phyloP scores from a whole-genome alignment of 2,888 invertebrate genomes.

The Dolichomitus sp. region DNA sequence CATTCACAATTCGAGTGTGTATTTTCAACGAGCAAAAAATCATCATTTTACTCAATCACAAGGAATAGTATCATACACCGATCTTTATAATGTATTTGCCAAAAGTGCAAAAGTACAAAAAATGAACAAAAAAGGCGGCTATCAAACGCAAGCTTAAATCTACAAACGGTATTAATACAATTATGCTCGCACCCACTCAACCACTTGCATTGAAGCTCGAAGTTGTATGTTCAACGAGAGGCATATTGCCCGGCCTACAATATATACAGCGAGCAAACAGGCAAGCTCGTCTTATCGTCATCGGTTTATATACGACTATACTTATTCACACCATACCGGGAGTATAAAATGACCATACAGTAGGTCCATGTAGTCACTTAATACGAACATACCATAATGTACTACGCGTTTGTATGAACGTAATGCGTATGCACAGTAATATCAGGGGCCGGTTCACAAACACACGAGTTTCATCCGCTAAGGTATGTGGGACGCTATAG shows the following conservation, averaged over 20 bases:
- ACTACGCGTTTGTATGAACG: slow-evolving; percentile 31
- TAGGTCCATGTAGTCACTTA: slow-evolving; percentile 44
- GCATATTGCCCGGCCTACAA: slow-evolving; percentile 47
- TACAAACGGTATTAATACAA: slow-evolving; percentile 54
- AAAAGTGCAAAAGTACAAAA: slow-evolving; percentile 44
- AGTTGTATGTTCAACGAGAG: slow-evolving; percentile 61
- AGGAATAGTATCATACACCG: slow-evolving; percentile 4
- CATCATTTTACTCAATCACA: not conserved
- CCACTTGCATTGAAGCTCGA: slow-evolving; percentile 54
- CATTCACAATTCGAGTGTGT: not conserved
- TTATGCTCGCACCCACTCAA: slow-evolving; percentile 65
- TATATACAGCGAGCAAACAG: slow-evolving; percentile 33
- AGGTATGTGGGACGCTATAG: slow-evolving; percentile 80
- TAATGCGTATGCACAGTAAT: slow-evolving; percentile 7
- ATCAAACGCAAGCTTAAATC: slow-evolving; percentile 49
- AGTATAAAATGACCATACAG: slow-evolving; percentile 59
- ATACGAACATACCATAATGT: slow-evolving; percentile 40
- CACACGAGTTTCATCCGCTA: slow-evolving; percentile 71
- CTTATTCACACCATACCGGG: slow-evolving; percentile 65
- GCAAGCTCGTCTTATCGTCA: slow-evolving; percentile 60
- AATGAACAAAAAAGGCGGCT: slow-evolving; percentile 20
- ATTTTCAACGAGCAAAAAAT: not conserved
- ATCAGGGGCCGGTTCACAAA: slow-evolving; percentile 47
- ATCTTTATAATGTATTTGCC: slow-evolving; percentile 27
- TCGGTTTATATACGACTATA: slow-evolving; percentile 56